These are phyloP conservation scores for Ardeotis arabs DNA, from an alignment of 2,113 vertebrate species.

Conservation along the genomic window DNA sequence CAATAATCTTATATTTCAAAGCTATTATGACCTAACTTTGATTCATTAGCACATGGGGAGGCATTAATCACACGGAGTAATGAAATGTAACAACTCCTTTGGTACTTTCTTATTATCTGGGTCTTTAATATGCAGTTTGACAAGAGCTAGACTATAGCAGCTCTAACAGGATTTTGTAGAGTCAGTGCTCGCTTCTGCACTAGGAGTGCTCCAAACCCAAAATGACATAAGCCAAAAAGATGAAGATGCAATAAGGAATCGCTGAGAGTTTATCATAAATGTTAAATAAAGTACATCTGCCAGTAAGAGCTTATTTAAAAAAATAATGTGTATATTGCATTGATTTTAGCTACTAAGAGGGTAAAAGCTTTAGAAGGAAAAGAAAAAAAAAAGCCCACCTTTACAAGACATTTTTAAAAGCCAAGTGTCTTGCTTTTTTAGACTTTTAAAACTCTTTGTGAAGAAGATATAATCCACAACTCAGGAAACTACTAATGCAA, in stretches of 20 bases:
- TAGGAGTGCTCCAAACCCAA: neutral
- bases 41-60: conserved; percentile 36
- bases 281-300: neutral
- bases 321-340: neutral
- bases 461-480: neutral
- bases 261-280: neutral
- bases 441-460: neutral
- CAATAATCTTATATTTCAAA: conserved; percentile 39
- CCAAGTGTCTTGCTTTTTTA: neutral
- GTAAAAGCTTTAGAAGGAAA: neutral
- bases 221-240: neutral
- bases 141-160: neutral
- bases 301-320: neutral
- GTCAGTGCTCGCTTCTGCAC: neutral
- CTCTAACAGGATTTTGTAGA: neutral
- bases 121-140: neutral
- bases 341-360: neutral
- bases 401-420: neutral
- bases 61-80: conserved; percentile 35
- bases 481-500: neutral
- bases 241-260: neutral
- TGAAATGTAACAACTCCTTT: neutral
- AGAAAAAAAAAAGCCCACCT: neutral
- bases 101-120: neutral
- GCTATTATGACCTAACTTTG: conserved; percentile 12